These are phyloP conservation scores for Sylvia borin DNA, from an alignment of 2,797 vertebrate species.

Conservation along the genomic window DNA sequence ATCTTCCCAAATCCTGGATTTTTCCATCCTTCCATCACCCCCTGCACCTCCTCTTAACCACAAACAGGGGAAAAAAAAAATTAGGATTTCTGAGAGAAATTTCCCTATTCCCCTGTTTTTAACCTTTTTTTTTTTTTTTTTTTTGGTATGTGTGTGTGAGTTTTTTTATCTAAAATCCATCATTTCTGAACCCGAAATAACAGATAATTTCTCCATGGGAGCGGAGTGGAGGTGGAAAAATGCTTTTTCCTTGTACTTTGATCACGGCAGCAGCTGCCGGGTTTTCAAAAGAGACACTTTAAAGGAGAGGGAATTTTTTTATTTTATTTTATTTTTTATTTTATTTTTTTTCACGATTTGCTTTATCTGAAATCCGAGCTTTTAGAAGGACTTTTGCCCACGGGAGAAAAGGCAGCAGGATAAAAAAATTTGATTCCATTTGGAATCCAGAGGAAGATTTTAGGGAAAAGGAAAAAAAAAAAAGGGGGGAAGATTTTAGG, in stretches of 20 bases:
- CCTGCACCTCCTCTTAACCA: neutral
- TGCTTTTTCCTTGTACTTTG: neutral
- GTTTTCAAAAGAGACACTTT: neutral
- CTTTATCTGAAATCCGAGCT: neutral
- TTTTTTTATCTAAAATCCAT: neutral
- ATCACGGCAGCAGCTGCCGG: neutral
- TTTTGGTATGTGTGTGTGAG: accelerated
- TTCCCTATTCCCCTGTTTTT: neutral
- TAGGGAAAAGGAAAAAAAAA: too few species aligned
- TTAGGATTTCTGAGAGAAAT: neutral
- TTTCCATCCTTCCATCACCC: neutral
- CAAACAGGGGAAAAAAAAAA: accelerated
- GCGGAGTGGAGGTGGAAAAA: neutral
- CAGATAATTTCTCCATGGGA: neutral
- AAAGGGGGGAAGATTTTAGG: neutral
- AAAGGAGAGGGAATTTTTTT: too few species aligned
- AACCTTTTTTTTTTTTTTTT: neutral
- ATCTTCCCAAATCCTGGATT: neutral
- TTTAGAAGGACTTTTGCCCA: neutral
- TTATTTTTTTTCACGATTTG: accelerated
- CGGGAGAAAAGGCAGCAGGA: accelerated
- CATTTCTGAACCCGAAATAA: neutral
- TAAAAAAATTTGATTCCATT: neutral
- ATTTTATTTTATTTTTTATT: too few species aligned
- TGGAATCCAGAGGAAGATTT: neutral